These are phyloP conservation scores for Epinotia nisella DNA, from an alignment of 2,888 invertebrate species.

Conservation along the genomic window DNA sequence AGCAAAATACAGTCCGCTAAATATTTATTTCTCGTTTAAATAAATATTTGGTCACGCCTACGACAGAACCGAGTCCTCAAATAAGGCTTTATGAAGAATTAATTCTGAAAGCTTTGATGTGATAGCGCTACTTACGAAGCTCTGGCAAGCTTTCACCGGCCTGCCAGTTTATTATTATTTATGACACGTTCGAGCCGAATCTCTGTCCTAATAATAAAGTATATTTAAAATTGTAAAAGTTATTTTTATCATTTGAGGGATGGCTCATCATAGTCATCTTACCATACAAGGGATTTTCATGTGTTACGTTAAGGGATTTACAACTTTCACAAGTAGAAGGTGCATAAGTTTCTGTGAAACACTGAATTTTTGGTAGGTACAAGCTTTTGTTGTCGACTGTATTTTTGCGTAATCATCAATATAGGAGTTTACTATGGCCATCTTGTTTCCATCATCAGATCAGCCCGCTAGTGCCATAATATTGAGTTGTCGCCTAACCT, in stretches of 20 bases:
- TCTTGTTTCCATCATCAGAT: too few relatives aligned
- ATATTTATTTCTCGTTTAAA: slow-evolving; percentile 18
- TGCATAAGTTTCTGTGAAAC: too few relatives aligned
- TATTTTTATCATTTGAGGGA: slow-evolving; percentile 14
- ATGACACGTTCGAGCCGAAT: slow-evolving; percentile 30
- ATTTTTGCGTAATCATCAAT: too few relatives aligned
- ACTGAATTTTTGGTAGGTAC: too few relatives aligned
- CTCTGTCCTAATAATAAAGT: slow-evolving; percentile 12
- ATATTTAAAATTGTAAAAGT: slow-evolving; percentile 25
- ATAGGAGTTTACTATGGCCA: too few relatives aligned
- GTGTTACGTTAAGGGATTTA: too few relatives aligned
- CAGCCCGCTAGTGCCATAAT: too few relatives aligned
- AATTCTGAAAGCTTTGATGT: slow-evolving; percentile 28
- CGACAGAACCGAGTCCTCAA: slow-evolving; percentile 10
- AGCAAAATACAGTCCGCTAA: slow-evolving; percentile 7
- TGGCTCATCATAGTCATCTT: too few relatives aligned
- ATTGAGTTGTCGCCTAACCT: too few relatives aligned
- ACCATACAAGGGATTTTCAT: too few relatives aligned
- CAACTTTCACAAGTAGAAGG: too few relatives aligned
- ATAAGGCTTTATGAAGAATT: slow-evolving; percentile 38
- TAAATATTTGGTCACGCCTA: slow-evolving; percentile 24
- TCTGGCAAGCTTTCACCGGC: slow-evolving; percentile 23
- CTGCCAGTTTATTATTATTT: slow-evolving; percentile 33
- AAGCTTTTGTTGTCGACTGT: too few relatives aligned
- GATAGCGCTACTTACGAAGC: slow-evolving; percentile 23